Base-by-base conservation (phyloP, 2,888 invertebrate genomes). In the Lasioglossum figueresi region DNA sequence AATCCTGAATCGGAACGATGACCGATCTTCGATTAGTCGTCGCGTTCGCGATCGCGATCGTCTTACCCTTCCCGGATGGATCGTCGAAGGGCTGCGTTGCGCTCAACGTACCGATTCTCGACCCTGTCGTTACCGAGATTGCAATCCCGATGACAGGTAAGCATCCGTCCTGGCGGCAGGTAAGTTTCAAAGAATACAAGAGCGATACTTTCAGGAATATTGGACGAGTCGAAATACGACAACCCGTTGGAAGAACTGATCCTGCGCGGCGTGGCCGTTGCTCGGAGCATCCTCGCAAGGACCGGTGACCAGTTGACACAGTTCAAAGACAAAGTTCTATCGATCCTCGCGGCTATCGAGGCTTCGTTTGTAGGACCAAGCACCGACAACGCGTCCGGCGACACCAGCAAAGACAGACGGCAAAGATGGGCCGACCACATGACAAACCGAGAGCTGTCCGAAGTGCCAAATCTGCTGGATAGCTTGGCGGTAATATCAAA, bases 1-100 rank as follows among this genome's bases (percentile, higher is more conserved):
- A n/a, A 56, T n/a, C 56, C n/a, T 12, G 8, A 63, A 14, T 5
- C 12, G 40, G 37, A 14, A 40, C n/a, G 4, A 83, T 82, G 83
- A 76, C 68, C 14, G 5, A 2, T 2, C 23, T 14, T 2, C 37
- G 5, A 6, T 16, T 4, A 5, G 59, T 68, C 23, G n/a, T 81
- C 8, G 4, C 75, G 16, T 1, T 71, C 27, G 16, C 31, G 63
- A 31, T 63, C 63, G 27, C 31, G 63, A 63, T 63, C 31, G 31
- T 31, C 4, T 16, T 31, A 2, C 19, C 16, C 8, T 31, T 31
- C 2, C 31, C 63, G 63, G 16, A 31, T 5, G 68, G 37, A 10
- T 23, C 63, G 48, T 2, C 14, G 19, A 68, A 10, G 12, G 10
- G 68, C 23, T 68, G 70, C 40, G 40, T 4, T 40, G 70, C 66